These are phyloP conservation scores for Vultur gryphus DNA, from an alignment of 2,797 vertebrate genomes.

Conservation along the genomic window DNA sequence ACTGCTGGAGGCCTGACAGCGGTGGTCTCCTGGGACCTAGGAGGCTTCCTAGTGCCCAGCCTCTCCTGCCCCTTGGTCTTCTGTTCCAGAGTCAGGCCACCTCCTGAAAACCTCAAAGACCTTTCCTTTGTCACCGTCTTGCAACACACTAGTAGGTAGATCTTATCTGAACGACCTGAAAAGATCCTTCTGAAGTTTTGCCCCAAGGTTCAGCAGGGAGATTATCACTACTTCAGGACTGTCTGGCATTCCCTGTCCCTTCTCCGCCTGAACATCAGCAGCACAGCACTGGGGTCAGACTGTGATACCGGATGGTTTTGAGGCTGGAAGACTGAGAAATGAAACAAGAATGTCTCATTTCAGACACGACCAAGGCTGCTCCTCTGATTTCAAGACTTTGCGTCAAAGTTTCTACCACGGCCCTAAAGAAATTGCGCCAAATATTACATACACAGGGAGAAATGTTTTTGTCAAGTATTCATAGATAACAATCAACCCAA, in stretches of 20 bases:
- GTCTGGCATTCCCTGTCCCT: neutral
- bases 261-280: neutral
- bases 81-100: neutral
- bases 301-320: neutral
- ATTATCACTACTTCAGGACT: neutral
- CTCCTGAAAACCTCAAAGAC: neutral
- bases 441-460: rapidly evolving
- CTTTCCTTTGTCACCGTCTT: neutral
- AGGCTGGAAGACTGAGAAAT: neutral
- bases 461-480: neutral
- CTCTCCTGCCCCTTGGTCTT: neutral
- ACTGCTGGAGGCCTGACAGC: neutral
- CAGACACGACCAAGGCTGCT: neutral
- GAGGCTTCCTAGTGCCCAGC: neutral
- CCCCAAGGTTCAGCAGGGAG: neutral
- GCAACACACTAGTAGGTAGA: neutral
- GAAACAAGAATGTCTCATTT: neutral
- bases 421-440: neutral
- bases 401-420: neutral
- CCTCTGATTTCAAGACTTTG: neutral
- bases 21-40: neutral
- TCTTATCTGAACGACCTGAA: neutral
- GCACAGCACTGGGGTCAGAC: neutral
- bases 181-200: neutral
- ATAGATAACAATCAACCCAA: neutral